phyloP scores from a whole-genome alignment of 1,140 invertebrate species.

The Teleogryllus occipitalis region DNA sequence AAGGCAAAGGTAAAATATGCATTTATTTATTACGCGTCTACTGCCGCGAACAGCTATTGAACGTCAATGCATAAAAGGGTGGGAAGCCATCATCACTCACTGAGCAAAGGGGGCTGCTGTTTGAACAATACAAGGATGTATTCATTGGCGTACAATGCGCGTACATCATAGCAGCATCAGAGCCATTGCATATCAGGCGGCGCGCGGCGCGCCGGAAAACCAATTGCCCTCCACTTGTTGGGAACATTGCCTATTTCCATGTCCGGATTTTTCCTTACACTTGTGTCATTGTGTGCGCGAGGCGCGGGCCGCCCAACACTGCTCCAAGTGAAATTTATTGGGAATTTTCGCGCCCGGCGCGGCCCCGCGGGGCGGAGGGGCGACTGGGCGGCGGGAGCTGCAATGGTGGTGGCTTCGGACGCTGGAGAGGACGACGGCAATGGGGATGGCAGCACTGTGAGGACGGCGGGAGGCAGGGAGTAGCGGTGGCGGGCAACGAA shows the following conservation, averaged over 20 bases:
- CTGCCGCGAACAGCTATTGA: background rate
- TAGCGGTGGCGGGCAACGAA: too few species aligned
- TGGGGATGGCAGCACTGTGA: too few species aligned
- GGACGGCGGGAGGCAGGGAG: too few species aligned
- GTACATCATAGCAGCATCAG: background rate
- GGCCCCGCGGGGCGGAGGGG: too few species aligned
- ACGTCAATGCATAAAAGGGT: background rate
- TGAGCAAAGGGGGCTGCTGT: background rate
- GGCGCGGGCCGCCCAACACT: background rate
- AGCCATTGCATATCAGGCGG: background rate
- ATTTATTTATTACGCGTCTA: background rate
- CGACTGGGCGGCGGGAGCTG: too few species aligned
- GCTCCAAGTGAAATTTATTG: background rate
- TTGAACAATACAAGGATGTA: constrained; percentile 5
- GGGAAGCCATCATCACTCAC: background rate
- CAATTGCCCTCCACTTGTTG: background rate
- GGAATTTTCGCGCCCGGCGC: background rate
- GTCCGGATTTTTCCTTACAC: background rate
- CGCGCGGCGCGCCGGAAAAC: background rate
- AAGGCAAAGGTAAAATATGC: constrained; percentile 4
- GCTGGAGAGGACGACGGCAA: too few species aligned
- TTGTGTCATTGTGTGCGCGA: background rate
- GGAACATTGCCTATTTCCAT: constrained; percentile 4
- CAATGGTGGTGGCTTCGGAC: too few species aligned
- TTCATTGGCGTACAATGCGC: background rate